phyloP scores from a whole-genome alignment of 2,888 invertebrate genomes.

The Drosophila bunnanda region DNA sequence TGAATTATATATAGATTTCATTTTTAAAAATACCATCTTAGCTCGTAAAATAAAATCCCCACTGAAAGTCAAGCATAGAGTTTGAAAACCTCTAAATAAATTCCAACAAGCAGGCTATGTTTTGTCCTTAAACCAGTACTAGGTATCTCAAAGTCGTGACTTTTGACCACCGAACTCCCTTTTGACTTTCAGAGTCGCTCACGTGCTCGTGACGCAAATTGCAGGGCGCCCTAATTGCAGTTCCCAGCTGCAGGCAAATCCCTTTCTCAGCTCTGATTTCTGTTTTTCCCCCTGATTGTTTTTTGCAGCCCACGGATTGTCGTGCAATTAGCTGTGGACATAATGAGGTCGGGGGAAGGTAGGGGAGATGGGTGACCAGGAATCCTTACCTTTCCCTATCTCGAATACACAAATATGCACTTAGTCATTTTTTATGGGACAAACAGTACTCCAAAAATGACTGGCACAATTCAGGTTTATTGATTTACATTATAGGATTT shows the following conservation, averaged over 20 bases:
- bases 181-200: slow-evolving; percentile 17
- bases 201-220: slow-evolving; percentile 53
- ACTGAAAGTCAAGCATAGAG: not conserved
- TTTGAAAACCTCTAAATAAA: not conserved
- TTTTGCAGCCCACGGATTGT: slow-evolving; percentile 25
- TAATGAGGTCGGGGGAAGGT: slow-evolving; percentile 17
- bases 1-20: not conserved
- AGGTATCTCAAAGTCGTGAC: not conserved
- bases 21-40: not conserved
- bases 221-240: slow-evolving; percentile 30
- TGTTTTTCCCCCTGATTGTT: slow-evolving; percentile 20
- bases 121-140: not conserved
- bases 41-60: not conserved
- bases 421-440: slow-evolving; percentile 21
- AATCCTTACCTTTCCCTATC: slow-evolving; percentile 18
- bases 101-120: too few relatives aligned
- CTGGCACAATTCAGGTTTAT: slow-evolving; percentile 11
- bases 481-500: slow-evolving; percentile 9
- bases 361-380: not conserved
- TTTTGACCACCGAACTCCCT: not conserved
- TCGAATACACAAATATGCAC: slow-evolving; percentile 28
- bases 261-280: slow-evolving; percentile 21
- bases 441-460: slow-evolving; percentile 8
- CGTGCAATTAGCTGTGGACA: slow-evolving; percentile 32
- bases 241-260: slow-evolving; percentile 36